phyloP scores from a whole-genome alignment of 2,797 vertebrate genomes.

The Falco berigora region DNA sequence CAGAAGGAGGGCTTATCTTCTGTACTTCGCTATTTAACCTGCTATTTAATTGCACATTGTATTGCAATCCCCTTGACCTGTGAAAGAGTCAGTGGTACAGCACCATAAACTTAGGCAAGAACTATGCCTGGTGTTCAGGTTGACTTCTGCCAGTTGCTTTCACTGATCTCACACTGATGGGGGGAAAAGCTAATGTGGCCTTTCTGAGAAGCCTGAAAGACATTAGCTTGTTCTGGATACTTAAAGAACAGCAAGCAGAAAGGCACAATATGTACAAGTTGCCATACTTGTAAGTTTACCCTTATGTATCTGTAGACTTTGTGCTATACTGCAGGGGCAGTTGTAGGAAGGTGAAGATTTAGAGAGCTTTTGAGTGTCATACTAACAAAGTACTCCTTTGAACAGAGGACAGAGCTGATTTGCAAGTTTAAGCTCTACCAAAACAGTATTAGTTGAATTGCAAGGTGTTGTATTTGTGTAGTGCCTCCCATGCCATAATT shows the following conservation, averaged over 20 bases:
- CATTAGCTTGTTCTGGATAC: background rate
- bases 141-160: background rate
- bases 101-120: background rate
- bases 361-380: background rate
- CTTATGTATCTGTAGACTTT: background rate
- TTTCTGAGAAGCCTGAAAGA: background rate
- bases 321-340: rapidly evolving
- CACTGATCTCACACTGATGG: rapidly evolving
- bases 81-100: background rate
- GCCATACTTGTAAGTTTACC: background rate
- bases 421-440: background rate
- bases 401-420: background rate
- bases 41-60: background rate
- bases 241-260: background rate
- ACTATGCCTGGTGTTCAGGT: background rate
- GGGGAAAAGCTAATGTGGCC: background rate
- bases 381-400: background rate
- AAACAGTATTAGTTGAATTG: background rate
- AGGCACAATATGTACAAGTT: background rate
- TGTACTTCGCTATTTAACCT: background rate
- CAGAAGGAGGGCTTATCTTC: background rate
- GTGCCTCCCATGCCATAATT: background rate
- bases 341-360: background rate
- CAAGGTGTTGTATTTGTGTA: background rate
- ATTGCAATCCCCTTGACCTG: background rate